phyloP scores from a whole-genome alignment of 1,140 invertebrate species.

The Papilio polytes region DNA sequence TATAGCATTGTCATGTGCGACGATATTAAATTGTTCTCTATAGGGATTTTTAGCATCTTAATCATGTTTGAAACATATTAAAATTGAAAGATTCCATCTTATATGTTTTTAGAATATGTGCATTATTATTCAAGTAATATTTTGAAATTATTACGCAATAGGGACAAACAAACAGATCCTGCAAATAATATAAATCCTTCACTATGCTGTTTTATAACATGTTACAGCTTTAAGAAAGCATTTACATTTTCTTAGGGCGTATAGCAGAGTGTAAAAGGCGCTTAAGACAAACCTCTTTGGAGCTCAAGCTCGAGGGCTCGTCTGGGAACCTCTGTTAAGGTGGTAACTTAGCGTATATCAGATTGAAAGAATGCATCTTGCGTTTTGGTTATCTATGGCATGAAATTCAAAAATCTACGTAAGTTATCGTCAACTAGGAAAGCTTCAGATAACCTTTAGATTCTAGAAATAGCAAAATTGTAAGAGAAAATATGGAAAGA shows the following conservation, averaged over 20 bases:
- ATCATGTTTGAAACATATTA: neutral
- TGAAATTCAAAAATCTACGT: neutral
- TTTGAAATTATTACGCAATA: neutral
- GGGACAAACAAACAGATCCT: neutral
- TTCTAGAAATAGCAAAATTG: neutral
- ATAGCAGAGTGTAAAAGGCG: neutral
- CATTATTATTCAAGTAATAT: too few species aligned
- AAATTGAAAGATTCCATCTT: too few species aligned
- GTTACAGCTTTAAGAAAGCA: neutral
- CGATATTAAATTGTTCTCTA: conserved; percentile 9
- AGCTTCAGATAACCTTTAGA: neutral
- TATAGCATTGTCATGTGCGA: neutral
- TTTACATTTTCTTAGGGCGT: neutral
- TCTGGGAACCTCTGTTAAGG: neutral
- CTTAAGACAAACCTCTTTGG: neutral
- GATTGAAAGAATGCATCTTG: neutral
- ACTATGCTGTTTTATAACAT: neutral
- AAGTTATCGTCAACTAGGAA: neutral
- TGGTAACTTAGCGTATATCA: neutral
- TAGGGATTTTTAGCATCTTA: neutral
- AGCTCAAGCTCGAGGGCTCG: neutral
- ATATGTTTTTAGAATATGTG: too few species aligned
- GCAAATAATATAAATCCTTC: too few species aligned
- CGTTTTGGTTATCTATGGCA: neutral
- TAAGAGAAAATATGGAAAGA: neutral